Conservation (phyloP, 2,888 invertebrate species). For the Herminia tarsipennalis region DNA sequence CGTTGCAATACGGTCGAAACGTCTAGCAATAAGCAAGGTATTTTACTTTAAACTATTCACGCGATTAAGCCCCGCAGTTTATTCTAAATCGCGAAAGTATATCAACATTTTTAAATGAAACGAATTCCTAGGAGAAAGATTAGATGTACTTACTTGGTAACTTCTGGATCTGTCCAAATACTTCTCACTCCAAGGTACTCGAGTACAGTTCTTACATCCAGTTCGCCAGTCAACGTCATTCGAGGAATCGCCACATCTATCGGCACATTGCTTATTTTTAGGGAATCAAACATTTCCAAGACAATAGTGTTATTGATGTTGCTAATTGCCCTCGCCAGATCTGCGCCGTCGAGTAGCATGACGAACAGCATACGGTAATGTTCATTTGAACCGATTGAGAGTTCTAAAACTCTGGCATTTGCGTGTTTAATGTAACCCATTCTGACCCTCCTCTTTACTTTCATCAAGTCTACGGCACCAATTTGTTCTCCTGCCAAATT, state of each 20-base stretch:
- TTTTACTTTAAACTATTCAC: too few species aligned
- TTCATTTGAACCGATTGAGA: constrained; percentile 16
- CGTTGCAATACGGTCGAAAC: too few species aligned
- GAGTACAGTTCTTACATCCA: constrained; percentile 10
- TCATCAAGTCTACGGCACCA: constrained; percentile 31
- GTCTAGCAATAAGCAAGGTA: too few species aligned
- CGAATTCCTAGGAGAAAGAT: background rate
- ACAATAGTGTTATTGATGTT: background rate
- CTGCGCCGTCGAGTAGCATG: constrained; percentile 1
- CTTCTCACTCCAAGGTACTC: constrained; percentile 18
- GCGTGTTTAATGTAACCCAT: constrained; percentile 18
- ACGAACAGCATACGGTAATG: constrained; percentile 15
- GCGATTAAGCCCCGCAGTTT: too few species aligned
- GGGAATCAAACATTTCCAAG: constrained; percentile 12
- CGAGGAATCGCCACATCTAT: constrained; percentile 28
- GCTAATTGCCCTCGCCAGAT: background rate
- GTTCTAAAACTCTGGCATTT: constrained; percentile 18
- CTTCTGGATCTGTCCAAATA: constrained; percentile 23
- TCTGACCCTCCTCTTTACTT: constrained; percentile 16
- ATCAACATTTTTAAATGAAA: too few species aligned
- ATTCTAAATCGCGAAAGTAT: too few species aligned
- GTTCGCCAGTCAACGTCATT: constrained; percentile 9
- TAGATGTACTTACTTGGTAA: constrained; percentile 23
- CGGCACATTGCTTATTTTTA: constrained; percentile 8
- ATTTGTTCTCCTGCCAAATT: constrained; percentile 15